Evolutionary conservation across 2,113 vertebrate genomes (phyloP), one percentile per base, ranked within the genome.

Genomic region (Scatophagus argus): DNA sequence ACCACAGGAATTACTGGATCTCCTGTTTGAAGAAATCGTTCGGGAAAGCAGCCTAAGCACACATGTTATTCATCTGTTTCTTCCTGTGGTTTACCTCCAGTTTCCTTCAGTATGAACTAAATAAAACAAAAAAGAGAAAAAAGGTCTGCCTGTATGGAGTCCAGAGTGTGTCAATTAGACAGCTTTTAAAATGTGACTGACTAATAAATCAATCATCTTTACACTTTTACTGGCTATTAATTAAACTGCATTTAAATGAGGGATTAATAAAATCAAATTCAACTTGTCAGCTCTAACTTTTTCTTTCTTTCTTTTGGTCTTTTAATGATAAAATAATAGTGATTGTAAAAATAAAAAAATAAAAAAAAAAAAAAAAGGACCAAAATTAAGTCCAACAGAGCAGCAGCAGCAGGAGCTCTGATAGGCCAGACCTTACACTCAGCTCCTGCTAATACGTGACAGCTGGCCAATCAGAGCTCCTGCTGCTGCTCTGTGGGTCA

Each of bases 401-500:
- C n/a, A 43, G 39, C n/a, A 39, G 46, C 47, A 54, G 49, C 34
- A 31, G 46, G 63, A 25, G 31, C 46, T 23, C 29, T 11, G 52
- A 70, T 41, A n/a, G 68, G 55, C 58, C 56, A 62, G 25, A 49
- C 21, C 12, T 31, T 25, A 46, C 17, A 31, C 41, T 51, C 44
- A 10, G 29, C 27, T 52, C 47, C 59, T 2, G 3, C 59, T 63
- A 21, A 63, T 6, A 54, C 6, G 0, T 3, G 32, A 74, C 71
- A 74, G 59, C 27, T 64, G 67, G 52, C 67, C 67, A 56, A 70
- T 56, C 71, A 63, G 59, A 63, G 47, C 36, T 25, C 59, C 47
- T 34, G 38, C 71, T 62, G 46, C 58, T 43, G 14, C 60, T 64
- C 21, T 21, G 38, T 31, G 27, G 52, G 52, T 12, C 17, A 3